These are phyloP conservation scores for Cettia cetti DNA, from an alignment of 2,113 vertebrate species.

Conservation along the genomic window DNA sequence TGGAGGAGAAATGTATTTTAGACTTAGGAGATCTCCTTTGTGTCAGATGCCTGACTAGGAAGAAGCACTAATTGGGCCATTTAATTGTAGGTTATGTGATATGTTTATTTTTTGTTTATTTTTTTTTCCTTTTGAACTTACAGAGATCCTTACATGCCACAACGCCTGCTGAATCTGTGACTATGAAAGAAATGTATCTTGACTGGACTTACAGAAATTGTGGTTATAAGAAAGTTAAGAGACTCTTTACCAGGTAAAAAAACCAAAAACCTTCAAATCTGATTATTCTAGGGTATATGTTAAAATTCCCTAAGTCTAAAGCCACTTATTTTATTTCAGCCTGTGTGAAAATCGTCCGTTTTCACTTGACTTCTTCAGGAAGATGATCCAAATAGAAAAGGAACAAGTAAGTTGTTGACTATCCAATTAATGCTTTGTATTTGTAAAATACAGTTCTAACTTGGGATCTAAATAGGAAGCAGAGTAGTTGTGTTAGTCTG, in stretches of 20 bases:
- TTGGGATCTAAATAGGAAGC: background rate
- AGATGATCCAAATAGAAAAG: slow-evolving; percentile 92
- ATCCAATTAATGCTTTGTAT: background rate
- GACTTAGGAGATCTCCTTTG: background rate
- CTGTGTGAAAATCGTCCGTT: slow-evolving; percentile 86
- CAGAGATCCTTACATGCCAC: slow-evolving; percentile 82
- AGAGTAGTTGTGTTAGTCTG: background rate
- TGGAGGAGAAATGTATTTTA: background rate
- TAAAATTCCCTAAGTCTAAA: background rate
- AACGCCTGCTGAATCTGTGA: slow-evolving; percentile 71
- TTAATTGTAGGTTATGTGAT: background rate
- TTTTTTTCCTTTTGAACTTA: background rate
- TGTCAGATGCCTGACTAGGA: background rate
- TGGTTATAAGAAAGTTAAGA: slow-evolving; percentile 87
- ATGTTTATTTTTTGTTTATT: background rate
- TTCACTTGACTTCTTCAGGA: slow-evolving; percentile 87
- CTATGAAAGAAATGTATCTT: slow-evolving; percentile 88
- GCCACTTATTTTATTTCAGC: slow-evolving; percentile 64
- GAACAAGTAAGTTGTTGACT: slow-evolving; percentile 81
- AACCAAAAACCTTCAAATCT: background rate
- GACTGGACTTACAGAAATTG: slow-evolving; percentile 84
- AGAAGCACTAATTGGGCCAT: background rate
- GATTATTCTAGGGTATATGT: background rate
- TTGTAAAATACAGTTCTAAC: background rate
- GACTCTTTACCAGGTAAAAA: slow-evolving; percentile 85